Evolutionary conservation across 2,113 vertebrate species (phyloP).

Genomic region (Mellivora capensis): DNA sequence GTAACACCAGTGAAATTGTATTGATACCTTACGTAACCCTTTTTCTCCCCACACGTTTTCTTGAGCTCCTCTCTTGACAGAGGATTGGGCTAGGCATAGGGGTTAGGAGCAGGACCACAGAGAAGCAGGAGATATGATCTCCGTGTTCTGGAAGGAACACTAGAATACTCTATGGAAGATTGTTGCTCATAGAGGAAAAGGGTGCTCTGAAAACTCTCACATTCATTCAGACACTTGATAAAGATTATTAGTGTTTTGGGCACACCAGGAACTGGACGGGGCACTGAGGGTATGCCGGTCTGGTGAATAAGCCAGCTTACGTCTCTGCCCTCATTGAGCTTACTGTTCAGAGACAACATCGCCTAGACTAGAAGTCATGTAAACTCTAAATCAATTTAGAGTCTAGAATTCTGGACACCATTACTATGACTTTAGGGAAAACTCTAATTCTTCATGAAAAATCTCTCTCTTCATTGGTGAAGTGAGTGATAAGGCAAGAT

Average conservation of each 20-base stretch:
- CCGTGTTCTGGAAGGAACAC: constrained; percentile 47
- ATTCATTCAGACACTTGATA: constrained; percentile 47
- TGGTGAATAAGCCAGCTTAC: background rate
- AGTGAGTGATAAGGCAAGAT: background rate
- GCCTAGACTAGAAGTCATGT: background rate
- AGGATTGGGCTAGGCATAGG: background rate
- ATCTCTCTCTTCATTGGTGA: background rate
- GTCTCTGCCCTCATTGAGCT: background rate
- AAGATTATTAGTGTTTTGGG: constrained; percentile 45
- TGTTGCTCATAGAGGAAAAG: constrained; percentile 54
- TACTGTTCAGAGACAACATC: background rate
- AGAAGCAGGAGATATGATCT: constrained; percentile 30
- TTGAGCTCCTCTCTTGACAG: constrained; percentile 10
- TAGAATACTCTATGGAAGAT: constrained; percentile 56
- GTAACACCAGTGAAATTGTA: constrained; percentile 30
- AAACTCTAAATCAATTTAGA: background rate
- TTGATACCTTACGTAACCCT: background rate
- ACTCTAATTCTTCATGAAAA: background rate
- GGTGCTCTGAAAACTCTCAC: constrained; percentile 59
- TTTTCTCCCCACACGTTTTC: background rate
- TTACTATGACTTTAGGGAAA: background rate
- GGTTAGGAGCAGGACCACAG: background rate
- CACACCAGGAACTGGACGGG: background rate
- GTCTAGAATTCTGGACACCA: background rate
- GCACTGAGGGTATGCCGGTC: background rate